These are phyloP conservation scores for Nesogale talazaci DNA, from an alignment of 2,113 vertebrate genomes.

Conservation along the genomic window DNA sequence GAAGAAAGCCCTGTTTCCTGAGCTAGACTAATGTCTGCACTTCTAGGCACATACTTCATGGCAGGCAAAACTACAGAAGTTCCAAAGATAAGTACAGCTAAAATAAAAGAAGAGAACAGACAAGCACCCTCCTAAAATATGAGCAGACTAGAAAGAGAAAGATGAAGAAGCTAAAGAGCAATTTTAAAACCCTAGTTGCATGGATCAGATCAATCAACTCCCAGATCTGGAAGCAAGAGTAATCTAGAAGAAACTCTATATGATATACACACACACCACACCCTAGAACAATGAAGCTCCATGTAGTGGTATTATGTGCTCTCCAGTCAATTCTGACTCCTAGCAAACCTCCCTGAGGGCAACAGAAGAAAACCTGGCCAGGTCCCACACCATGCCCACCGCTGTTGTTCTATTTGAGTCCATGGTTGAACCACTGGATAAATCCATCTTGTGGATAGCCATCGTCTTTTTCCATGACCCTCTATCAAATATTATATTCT, in stretches of 20 bases:
- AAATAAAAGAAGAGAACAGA: too few relatives aligned
- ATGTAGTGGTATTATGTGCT: too few relatives aligned
- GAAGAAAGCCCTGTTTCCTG: too few relatives aligned
- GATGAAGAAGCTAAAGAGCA: not conserved
- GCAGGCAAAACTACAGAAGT: slow-evolving; percentile 2
- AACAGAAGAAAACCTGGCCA: too few relatives aligned
- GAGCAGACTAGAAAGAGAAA: not conserved
- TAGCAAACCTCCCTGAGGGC: too few relatives aligned
- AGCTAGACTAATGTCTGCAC: not conserved
- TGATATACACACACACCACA: not conserved
- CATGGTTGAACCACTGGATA: too few relatives aligned
- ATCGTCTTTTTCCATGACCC: too few relatives aligned
- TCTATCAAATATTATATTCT: too few relatives aligned
- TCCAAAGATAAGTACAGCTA: not conserved
- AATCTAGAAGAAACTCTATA: not conserved
- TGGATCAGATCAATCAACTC: not conserved
- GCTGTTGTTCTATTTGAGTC: too few relatives aligned
- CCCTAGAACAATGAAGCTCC: not conserved
- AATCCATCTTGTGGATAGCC: too few relatives aligned
- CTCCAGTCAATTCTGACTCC: too few relatives aligned
- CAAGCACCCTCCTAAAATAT: not conserved
- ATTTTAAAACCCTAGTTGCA: slow-evolving; percentile 4
- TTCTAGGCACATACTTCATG: not conserved
- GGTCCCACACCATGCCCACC: too few relatives aligned
- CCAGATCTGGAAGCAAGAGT: not conserved